Conservation (phyloP, 92 coral and sea anemone genomes). For the Micromussa lordhowensis region DNA sequence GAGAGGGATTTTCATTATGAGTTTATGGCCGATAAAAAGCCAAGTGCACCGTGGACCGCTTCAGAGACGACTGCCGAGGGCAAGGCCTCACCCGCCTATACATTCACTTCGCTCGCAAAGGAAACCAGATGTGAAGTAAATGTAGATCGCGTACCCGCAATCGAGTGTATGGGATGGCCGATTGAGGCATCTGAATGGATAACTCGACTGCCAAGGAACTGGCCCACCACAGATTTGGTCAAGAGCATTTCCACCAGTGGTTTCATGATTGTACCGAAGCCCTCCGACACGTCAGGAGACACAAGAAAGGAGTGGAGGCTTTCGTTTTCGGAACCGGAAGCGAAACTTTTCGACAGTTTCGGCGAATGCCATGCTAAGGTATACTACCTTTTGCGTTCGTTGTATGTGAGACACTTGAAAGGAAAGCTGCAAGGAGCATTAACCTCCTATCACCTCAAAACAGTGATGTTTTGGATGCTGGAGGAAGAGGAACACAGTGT, state of each 20-base stretch:
- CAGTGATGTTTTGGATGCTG: constrained; percentile 57
- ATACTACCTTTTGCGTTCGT: constrained; percentile 43
- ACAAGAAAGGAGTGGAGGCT: constrained; percentile 41
- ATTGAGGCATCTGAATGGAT: constrained; percentile 12
- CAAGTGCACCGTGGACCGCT: constrained; percentile 27
- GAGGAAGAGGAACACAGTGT: constrained; percentile 32
- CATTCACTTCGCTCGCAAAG: constrained; percentile 3
- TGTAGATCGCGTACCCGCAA: constrained; percentile 32
- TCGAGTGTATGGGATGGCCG: constrained; percentile 48
- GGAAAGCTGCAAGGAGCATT: constrained; percentile 26
- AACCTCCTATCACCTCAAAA: constrained; percentile 51
- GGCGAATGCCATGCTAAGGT: constrained; percentile 36
- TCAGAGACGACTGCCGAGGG: not conserved
- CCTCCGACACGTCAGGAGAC: constrained; percentile 33
- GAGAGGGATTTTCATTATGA: constrained; percentile 40
- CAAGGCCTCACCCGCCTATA: constrained; percentile 7
- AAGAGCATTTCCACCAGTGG: constrained; percentile 12
- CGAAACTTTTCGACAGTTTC: constrained; percentile 26
- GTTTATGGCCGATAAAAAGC: constrained; percentile 25
- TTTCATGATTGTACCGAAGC: constrained; percentile 46
- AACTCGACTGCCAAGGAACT: constrained; percentile 38
- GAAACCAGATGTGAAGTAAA: not conserved
- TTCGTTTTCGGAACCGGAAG: constrained; percentile 48
- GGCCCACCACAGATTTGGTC: constrained; percentile 29
- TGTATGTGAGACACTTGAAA: constrained; percentile 26